A percentile compares a stretch with the other conserved stretches of the same genome.
Conservation (phyloP, 2,797 vertebrate genomes). For the Tachyglossus aculeatus region DNA sequence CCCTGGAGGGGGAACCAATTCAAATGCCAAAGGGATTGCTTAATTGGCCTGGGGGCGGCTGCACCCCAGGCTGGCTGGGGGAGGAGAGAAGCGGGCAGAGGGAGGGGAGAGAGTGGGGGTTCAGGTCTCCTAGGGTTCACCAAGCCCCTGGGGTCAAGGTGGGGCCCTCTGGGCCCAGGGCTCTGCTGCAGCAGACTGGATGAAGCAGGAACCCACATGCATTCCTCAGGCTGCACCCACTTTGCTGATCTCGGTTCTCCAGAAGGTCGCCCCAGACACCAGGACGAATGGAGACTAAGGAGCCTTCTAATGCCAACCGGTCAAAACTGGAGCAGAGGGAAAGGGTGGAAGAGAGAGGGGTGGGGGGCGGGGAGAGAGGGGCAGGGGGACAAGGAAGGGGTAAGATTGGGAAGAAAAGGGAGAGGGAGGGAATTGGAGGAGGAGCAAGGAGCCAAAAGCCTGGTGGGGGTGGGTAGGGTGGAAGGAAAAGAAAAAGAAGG, state of each 20-base stretch:
- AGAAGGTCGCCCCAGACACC: not conserved
- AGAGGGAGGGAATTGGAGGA: too few species aligned
- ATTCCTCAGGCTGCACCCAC: not conserved
- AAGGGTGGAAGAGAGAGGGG: not conserved
- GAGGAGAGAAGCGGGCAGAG: not conserved
- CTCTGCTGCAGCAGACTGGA: not conserved
- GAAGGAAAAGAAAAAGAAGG: not conserved
- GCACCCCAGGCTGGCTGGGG: not conserved
- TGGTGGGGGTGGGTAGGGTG: not conserved
- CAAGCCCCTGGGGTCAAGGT: not conserved
- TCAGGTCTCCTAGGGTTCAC: not conserved
- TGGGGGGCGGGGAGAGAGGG: rapidly evolving
- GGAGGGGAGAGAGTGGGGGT: not conserved
- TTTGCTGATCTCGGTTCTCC: not conserved
- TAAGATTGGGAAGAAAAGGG: not conserved
- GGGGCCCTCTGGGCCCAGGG: not conserved
- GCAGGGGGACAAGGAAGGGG: too few species aligned
- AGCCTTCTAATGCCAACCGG: too few species aligned
- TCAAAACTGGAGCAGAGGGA: too few species aligned
- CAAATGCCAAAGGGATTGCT: too few species aligned
- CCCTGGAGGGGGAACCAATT: too few species aligned
- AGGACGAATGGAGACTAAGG: not conserved
- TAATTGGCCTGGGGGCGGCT: too few species aligned
- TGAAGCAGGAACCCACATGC: too few species aligned
- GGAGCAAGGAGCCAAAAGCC: not conserved